Evolutionary conservation across 2,888 invertebrate species (phyloP).

Genomic region (Seladonia tumulorum): DNA sequence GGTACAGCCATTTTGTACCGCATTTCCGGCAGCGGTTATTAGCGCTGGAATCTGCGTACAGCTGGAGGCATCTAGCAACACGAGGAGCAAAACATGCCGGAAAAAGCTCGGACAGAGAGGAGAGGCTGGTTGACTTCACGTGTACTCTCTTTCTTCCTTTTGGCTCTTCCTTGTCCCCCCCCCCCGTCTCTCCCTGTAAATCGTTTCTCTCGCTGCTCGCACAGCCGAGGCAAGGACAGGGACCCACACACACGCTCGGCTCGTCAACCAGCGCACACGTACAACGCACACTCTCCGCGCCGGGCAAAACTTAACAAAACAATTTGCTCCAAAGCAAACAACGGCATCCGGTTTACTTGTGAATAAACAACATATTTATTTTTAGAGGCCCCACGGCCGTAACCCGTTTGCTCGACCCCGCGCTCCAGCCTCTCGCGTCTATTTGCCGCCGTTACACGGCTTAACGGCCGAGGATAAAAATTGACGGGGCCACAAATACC

Average conservation of each 20-base stretch:
- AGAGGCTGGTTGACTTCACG: conserved; percentile 62
- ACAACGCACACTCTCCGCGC: conserved; percentile 58
- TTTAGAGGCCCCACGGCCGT: conserved; percentile 81
- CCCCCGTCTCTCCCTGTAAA: conserved; percentile 30
- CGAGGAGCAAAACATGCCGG: conserved; percentile 69
- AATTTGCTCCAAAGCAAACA: conserved; percentile 84
- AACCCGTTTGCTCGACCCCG: conserved; percentile 71
- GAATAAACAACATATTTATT: conserved; percentile 85
- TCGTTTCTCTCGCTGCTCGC: conserved; percentile 48
- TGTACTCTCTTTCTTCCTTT: conserved; percentile 55
- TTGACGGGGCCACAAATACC: conserved; percentile 56
- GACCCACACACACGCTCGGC: conserved; percentile 26
- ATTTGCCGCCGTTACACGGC: conserved; percentile 68
- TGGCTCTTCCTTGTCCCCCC: conserved; percentile 48
- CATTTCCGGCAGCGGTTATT: conserved; percentile 47
- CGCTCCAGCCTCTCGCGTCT: conserved; percentile 59
- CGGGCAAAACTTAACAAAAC: conserved; percentile 84
- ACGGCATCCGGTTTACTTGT: conserved; percentile 84
- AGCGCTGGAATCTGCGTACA: conserved; percentile 65
- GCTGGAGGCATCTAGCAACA: conserved; percentile 66
- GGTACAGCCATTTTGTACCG: not conserved
- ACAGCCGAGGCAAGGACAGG: conserved; percentile 43
- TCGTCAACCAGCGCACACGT: conserved; percentile 13
- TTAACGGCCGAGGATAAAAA: conserved; percentile 68
- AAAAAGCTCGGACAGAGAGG: conserved; percentile 62